phyloP scores from a whole-genome alignment of 1,140 invertebrate species.

The Mercenaria mercenaria region DNA sequence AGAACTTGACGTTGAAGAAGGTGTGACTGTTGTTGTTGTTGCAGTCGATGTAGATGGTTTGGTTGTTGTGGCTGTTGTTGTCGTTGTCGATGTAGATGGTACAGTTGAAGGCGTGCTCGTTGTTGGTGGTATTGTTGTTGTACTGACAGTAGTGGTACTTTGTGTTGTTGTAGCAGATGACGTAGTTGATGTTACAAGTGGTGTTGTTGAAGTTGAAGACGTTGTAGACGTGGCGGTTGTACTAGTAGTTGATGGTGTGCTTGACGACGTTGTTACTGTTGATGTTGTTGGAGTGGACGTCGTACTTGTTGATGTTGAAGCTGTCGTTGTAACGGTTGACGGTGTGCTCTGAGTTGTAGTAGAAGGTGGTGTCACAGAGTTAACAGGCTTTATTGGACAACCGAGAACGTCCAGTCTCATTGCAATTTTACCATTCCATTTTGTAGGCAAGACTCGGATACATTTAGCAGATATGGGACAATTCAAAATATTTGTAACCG shows the following conservation, averaged over 20 bases:
- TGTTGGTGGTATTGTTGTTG: background rate
- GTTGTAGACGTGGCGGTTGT: slow-evolving; percentile 1
- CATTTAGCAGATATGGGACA: slow-evolving; percentile 45
- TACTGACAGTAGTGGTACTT: background rate
- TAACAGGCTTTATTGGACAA: slow-evolving; percentile 28
- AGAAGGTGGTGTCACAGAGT: background rate
- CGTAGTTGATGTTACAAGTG: background rate
- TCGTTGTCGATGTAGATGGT: background rate
- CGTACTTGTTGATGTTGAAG: background rate
- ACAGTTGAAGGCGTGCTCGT: background rate
- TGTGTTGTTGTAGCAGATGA: background rate
- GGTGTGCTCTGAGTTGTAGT: background rate
- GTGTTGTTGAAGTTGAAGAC: background rate
- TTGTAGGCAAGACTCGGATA: slow-evolving; percentile 13
- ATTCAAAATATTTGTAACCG: slow-evolving; percentile 12
- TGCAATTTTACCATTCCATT: slow-evolving; percentile 32
- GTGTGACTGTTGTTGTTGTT: background rate
- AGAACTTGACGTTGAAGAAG: background rate
- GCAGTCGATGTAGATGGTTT: background rate
- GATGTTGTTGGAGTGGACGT: background rate
- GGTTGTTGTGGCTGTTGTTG: background rate
- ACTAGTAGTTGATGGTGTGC: background rate
- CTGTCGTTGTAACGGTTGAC: slow-evolving; percentile 1
- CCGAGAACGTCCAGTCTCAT: slow-evolving; percentile 46
- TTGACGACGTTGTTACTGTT: slow-evolving; percentile 4